Percentiles rank a stretch among this genome's conserved stretches.
These are phyloP conservation scores for Glossophaga mutica DNA, from an alignment of 2,797 vertebrate genomes.

Conservation along the genomic window DNA sequence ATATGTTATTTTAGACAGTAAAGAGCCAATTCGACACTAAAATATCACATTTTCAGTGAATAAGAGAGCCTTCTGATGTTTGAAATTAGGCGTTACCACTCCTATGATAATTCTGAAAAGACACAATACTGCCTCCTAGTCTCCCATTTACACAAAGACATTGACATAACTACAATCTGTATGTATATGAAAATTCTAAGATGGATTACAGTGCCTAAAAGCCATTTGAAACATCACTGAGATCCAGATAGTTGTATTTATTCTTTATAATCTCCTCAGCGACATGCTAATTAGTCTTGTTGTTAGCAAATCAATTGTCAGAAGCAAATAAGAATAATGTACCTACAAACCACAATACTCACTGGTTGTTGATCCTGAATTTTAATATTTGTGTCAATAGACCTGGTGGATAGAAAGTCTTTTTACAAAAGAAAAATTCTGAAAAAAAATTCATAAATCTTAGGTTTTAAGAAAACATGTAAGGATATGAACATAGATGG, in stretches of 20 bases:
- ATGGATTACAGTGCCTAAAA: background rate
- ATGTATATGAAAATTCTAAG: background rate
- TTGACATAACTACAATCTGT: background rate
- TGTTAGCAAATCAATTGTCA: conserved; percentile 26
- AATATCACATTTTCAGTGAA: conserved; percentile 55
- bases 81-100: conserved; percentile 7
- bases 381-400: background rate
- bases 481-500: background rate
- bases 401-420: background rate
- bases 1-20: conserved; percentile 75
- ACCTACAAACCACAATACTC: background rate
- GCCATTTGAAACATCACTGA: background rate
- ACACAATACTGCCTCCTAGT: background rate
- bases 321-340: background rate
- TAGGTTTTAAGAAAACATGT: background rate
- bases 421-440: background rate
- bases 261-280: background rate
- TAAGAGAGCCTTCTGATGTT: background rate
- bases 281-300: background rate
- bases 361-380: background rate
- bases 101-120: conserved; percentile 49
- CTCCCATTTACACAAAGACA: background rate
- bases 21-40: conserved; percentile 77
- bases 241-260: background rate
- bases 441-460: background rate